A percentile compares a stretch with the other conserved stretches of the same genome.
Conservation (phyloP, 1,140 invertebrate species). For the Artemia franciscana region DNA sequence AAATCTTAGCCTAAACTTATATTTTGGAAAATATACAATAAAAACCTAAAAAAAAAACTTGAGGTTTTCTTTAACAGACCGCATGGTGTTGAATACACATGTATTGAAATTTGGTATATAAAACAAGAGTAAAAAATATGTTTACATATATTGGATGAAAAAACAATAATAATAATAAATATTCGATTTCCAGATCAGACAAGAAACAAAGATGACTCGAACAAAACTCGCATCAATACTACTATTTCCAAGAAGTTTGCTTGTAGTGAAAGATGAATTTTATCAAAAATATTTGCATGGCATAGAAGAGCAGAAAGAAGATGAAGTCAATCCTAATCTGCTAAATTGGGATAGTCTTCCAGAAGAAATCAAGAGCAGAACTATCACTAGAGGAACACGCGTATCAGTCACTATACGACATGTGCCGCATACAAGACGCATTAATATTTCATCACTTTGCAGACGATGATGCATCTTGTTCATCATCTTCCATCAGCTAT, state of each 20-base stretch:
- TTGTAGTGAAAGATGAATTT: conserved; percentile 57
- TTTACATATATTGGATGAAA: too few species aligned
- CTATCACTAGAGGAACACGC: conserved; percentile 38
- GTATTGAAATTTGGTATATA: too few species aligned
- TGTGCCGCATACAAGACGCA: conserved; percentile 31
- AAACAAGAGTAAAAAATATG: too few species aligned
- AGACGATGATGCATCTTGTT: neutral
- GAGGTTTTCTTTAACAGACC: too few species aligned
- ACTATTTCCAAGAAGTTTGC: conserved; percentile 61
- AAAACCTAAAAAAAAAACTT: too few species aligned
- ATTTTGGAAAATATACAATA: too few species aligned
- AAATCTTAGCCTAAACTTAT: too few species aligned
- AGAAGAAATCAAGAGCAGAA: conserved; percentile 26
- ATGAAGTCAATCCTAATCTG: conserved; percentile 35
- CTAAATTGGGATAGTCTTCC: conserved; percentile 41
- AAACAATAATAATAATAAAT: too few species aligned
- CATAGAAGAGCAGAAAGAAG: conserved; percentile 48
- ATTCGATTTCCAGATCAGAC: neutral
- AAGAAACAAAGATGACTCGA: conserved; percentile 15
- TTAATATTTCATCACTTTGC: neutral
- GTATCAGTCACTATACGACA: conserved; percentile 80
- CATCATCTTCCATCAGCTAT: neutral
- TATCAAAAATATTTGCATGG: conserved; percentile 71
- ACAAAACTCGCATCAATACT: conserved; percentile 33
- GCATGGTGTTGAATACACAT: too few species aligned